Evolutionary conservation across 2,113 vertebrate genomes (phyloP).

Genomic region (Vanacampus margaritifer): DNA sequence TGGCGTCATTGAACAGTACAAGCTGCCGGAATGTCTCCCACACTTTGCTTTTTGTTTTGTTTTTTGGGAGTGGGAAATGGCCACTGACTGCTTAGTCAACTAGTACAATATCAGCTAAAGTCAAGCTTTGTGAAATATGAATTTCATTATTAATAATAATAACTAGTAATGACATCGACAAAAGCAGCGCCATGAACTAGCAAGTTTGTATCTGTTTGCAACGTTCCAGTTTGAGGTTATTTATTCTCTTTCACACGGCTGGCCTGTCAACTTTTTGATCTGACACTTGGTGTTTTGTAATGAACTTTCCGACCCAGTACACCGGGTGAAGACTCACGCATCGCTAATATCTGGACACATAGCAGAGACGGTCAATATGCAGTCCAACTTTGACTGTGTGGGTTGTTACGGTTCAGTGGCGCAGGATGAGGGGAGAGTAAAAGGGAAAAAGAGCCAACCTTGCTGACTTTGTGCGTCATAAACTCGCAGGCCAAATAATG

Average conservation of each 20-base stretch:
- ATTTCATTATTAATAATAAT: neutral
- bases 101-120: no score
- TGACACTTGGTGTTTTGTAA: neutral
- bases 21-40: neutral
- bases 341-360: conserved; percentile 13
- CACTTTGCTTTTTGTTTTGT: neutral
- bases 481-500: conserved; percentile 91
- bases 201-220: neutral
- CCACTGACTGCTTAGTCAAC: neutral
- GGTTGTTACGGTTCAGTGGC: conserved; percentile 26
- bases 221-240: neutral
- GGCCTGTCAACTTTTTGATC: neutral
- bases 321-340: neutral
- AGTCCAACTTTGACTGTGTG: conserved; percentile 19
- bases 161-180: neutral
- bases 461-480: conserved; percentile 92
- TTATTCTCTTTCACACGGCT: neutral
- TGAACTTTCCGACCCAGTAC: neutral
- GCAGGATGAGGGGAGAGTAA: conserved; percentile 11
- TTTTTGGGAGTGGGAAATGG: neutral
- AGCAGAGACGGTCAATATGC: conserved; percentile 17
- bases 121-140: neutral
- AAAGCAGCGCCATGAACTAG: no score
- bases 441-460: conserved; percentile 72
- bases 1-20: conserved; percentile 3